A percentile compares a stretch with the other conserved stretches of the same genome.
These are phyloP conservation scores for Clarias macrocephalus DNA, from an alignment of 2,113 vertebrate genomes.

Conservation along the genomic window DNA sequence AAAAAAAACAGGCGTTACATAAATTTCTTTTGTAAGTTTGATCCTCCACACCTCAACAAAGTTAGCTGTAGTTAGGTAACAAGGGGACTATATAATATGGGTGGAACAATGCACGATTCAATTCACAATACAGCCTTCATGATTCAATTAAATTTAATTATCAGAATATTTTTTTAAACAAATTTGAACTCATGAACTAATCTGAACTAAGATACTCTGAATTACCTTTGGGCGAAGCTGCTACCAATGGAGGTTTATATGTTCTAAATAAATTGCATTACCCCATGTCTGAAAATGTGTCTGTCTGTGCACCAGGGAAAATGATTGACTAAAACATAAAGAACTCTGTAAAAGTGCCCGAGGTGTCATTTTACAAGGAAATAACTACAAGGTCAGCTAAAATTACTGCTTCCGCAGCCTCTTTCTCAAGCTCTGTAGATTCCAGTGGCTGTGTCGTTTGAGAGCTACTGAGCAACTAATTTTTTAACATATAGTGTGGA, in stretches of 20 bases:
- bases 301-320: background rate
- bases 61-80: background rate
- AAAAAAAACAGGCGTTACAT: too few relatives aligned
- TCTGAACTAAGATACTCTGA: background rate
- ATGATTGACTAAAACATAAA: background rate
- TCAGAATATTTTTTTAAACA: background rate
- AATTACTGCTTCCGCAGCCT: background rate
- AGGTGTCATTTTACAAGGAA: background rate
- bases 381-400: background rate
- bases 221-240: background rate
- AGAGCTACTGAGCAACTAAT: background rate
- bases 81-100: background rate
- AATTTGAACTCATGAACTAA: background rate
- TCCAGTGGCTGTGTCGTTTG: background rate
- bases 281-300: background rate
- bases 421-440: background rate
- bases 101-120: background rate
- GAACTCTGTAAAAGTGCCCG: background rate
- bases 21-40: too few relatives aligned
- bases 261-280: background rate
- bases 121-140: too few relatives aligned
- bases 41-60: background rate
- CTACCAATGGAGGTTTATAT: background rate
- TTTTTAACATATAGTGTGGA: background rate
- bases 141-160: background rate